A percentile compares a stretch with the other conserved stretches of the same genome.
These are phyloP conservation scores for Anthopleura xanthogrammica DNA, from an alignment of 92 coral and sea anemone genomes.

Conservation along the genomic window DNA sequence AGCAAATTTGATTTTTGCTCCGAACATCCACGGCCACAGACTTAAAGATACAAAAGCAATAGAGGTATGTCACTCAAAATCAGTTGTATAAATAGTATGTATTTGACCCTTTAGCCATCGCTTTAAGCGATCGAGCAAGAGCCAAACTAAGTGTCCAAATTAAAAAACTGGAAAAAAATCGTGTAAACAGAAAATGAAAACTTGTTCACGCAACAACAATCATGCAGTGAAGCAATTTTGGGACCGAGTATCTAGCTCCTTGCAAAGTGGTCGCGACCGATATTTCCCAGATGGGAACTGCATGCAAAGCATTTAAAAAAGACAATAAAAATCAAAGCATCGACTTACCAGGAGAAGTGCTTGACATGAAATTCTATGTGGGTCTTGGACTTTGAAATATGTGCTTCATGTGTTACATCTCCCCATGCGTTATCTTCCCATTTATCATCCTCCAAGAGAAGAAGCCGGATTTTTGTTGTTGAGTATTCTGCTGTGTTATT, in stretches of 20 bases:
- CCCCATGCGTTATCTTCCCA: background rate
- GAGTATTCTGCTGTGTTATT: background rate
- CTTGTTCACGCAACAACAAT: no score
- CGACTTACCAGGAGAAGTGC: slow-evolving; percentile 17
- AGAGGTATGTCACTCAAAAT: background rate
- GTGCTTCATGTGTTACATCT: background rate
- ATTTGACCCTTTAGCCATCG: no score
- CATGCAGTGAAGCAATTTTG: no score
- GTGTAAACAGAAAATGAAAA: no score
- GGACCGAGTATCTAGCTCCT: no score
- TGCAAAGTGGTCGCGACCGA: no score
- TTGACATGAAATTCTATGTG: slow-evolving; percentile 1
- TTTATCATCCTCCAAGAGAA: background rate
- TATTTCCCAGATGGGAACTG: no score
- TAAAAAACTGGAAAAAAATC: no score
- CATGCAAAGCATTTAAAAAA: no score
- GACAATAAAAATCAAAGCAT: background rate
- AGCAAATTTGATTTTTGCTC: background rate
- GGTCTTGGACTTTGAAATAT: background rate
- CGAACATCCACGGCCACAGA: background rate
- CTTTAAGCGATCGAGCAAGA: no score
- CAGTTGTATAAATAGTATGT: no score
- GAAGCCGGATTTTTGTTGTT: background rate
- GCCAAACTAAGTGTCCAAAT: no score
- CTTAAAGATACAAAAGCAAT: background rate